These are phyloP conservation scores for Myodes glareolus DNA, from an alignment of 2,113 vertebrate genomes.

Conservation along the genomic window DNA sequence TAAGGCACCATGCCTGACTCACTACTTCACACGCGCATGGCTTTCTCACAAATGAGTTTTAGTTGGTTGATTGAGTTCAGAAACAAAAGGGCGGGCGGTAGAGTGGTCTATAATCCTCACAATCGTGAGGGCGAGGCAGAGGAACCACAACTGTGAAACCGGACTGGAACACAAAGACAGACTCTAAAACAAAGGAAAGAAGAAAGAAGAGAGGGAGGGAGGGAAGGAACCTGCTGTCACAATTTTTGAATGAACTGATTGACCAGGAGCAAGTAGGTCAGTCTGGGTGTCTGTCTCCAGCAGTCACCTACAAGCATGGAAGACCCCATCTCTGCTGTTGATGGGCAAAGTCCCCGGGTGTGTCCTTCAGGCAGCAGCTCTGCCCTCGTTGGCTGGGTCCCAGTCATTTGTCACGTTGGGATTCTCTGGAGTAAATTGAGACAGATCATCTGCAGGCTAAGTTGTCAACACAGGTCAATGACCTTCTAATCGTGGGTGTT, in stretches of 20 bases:
- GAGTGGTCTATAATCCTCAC: too few relatives aligned
- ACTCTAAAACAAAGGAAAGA: neutral
- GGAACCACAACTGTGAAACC: neutral
- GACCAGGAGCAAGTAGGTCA: neutral
- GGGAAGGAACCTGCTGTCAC: neutral
- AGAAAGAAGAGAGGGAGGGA: accelerated
- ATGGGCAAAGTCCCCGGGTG: accelerated
- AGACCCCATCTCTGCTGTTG: neutral
- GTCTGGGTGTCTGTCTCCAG: neutral
- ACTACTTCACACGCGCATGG: neutral
- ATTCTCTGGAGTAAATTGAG: neutral
- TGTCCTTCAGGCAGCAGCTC: neutral
- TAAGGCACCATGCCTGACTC: neutral
- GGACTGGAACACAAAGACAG: neutral
- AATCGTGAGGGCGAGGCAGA: neutral
- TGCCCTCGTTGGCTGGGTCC: neutral
- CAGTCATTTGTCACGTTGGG: neutral
- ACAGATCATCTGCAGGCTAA: neutral
- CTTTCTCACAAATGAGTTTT: neutral
- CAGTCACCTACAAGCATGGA: accelerated
- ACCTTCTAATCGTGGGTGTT: neutral
- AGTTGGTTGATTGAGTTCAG: neutral
- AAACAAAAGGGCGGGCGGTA: neutral
- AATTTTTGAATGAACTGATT: neutral
- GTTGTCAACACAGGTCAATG: neutral